Evolutionary conservation across 2,888 invertebrate species (phyloP), one percentile per base, ranked within the genome.

Genomic region (Phortica magna): DNA sequence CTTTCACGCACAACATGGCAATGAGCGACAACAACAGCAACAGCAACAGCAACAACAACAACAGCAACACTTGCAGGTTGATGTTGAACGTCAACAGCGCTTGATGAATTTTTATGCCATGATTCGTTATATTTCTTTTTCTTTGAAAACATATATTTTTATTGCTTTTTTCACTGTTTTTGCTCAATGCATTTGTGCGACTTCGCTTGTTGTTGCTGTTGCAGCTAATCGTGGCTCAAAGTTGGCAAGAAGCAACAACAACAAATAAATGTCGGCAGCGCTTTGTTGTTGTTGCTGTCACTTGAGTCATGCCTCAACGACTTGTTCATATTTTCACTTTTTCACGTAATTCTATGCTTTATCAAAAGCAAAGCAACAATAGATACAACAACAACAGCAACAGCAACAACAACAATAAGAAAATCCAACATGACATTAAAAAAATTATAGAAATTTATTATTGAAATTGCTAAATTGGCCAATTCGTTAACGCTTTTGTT

Each of bases 311-410:
- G 65, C 53, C 65, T 67, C 7, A 74, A 74, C 67, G 12, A 74
- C 53, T 68, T 42, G 74, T 79, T 84, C 81, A 88, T 85, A 88
- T 88, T 85, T 85, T 88, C 85, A 88, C 85, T 85, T 85, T 85
- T 87, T 79, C 88, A 87, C 84, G 87, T 85, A 88, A 85, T 85
- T 88, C 85, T 85, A 85, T 81, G 87, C 84, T 87, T 85, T 42
- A 67, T 41, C 39, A 42, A 41, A 67, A 41, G 42, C 6, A 67
- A 42, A n/a, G 42, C 67, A 12, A 67, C 42, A 67, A 73, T n/a
- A 22, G 10, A 10, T 43, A 43, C 65, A 72, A 41, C 48, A 19
- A 64, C 61, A 76, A 64, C 76, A 53, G 19, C 73, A 71, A 77
- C 55, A 53, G 74, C 17, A 67, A 48, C 39, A 41, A 73, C 42